A percentile compares a stretch with the other conserved stretches of the same genome.
Evolutionary conservation across 1,140 invertebrate species (phyloP).

Genomic region (Diuraphis noxia): DNA sequence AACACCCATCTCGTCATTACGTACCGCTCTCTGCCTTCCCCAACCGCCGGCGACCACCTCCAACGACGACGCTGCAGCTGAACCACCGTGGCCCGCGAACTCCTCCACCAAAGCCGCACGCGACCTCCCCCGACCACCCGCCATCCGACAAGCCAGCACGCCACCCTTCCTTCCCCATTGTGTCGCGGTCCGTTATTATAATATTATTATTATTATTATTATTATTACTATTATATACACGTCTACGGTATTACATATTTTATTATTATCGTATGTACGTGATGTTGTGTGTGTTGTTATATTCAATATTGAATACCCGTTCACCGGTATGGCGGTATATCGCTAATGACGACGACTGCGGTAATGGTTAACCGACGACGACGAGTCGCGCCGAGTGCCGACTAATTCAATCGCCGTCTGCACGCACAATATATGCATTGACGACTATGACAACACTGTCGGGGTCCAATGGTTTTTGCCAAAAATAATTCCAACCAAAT

Average conservation of each 20-base stretch:
- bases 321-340: neutral
- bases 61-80: neutral
- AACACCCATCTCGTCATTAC: slow-evolving; percentile 37
- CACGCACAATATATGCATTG: neutral
- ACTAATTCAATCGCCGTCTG: neutral
- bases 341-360: neutral
- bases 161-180: neutral
- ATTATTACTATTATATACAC: neutral
- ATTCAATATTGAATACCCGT: neutral
- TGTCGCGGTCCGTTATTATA: neutral
- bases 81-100: neutral
- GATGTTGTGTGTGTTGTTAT: neutral
- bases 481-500: neutral
- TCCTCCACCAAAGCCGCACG: neutral
- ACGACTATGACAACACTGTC: neutral
- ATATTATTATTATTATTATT: neutral
- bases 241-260: neutral
- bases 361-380: slow-evolving; percentile 13
- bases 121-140: slow-evolving; percentile 19
- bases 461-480: neutral
- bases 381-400: neutral
- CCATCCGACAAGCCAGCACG: neutral
- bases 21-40: neutral
- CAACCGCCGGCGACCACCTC: neutral
- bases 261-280: neutral